Percentiles rank a stretch among this genome's conserved stretches.
Conservation (phyloP, 2,888 invertebrate species). For the Neria commutata region DNA sequence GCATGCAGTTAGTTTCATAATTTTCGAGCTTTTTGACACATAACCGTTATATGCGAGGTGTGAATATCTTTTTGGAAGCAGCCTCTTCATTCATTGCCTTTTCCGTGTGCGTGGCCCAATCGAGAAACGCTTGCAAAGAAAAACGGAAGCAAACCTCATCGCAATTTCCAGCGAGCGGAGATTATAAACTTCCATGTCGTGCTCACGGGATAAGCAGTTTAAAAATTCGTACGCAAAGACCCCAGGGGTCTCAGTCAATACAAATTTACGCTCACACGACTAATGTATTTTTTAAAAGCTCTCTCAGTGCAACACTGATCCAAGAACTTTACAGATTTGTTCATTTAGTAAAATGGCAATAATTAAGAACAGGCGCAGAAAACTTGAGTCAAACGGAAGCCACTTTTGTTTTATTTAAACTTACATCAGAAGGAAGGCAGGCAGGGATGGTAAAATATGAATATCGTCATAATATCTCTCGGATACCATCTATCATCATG, state of each 20-base stretch:
- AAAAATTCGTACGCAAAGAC: constrained; percentile 10
- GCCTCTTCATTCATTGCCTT: no score
- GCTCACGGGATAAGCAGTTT: constrained; percentile 47
- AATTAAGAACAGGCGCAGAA: not conserved
- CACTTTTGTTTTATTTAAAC: constrained; percentile 15
- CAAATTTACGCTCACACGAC: constrained; percentile 59
- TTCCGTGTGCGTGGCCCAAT: constrained; percentile 22
- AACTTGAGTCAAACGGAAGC: not conserved
- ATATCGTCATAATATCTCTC: constrained; percentile 47
- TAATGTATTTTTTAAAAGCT: constrained; percentile 60
- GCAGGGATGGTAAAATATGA: constrained; percentile 52
- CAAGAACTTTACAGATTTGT: constrained; percentile 66
- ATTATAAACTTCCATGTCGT: constrained; percentile 61
- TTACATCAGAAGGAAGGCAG: constrained; percentile 62
- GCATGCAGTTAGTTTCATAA: constrained; percentile 3
- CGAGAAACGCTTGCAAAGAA: constrained; percentile 50
- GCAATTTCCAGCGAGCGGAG: constrained; percentile 69
- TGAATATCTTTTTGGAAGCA: no score
- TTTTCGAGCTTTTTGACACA: not conserved
- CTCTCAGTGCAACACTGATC: constrained; percentile 73
- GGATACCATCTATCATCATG: constrained; percentile 62
- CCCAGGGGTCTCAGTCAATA: constrained; percentile 3
- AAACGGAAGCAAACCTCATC: constrained; percentile 71
- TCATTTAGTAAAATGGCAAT: constrained; percentile 9
- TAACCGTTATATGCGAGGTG: no score